These are phyloP conservation scores for Polydrusus cervinus DNA, from an alignment of 2,888 invertebrate genomes.

Conservation along the genomic window DNA sequence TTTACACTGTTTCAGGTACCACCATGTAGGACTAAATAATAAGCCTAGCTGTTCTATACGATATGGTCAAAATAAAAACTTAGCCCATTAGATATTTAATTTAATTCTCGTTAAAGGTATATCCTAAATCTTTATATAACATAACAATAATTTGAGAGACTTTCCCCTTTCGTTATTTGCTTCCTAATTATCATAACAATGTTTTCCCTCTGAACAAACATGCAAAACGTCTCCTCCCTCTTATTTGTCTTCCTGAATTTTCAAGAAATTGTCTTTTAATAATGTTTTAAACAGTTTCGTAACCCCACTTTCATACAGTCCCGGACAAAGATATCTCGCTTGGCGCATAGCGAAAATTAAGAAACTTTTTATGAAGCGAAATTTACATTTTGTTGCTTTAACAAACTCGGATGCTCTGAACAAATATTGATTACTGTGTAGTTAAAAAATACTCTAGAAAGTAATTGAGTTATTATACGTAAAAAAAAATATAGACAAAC, in stretches of 20 bases:
- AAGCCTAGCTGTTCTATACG: too few species aligned
- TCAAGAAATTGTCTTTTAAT: constrained; percentile 36
- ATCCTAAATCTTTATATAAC: not conserved
- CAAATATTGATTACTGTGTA: constrained; percentile 1
- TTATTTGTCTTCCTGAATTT: constrained; percentile 9
- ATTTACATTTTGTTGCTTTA: constrained; percentile 37
- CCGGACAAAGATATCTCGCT: constrained; percentile 34
- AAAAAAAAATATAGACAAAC: too few species aligned
- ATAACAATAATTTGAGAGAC: not conserved
- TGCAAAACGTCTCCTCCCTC: not conserved
- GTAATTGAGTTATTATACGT: too few species aligned
- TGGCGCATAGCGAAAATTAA: constrained; percentile 41
- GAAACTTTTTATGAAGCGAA: constrained; percentile 42
- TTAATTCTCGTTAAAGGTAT: not conserved
- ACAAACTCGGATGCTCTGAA: constrained; percentile 6
- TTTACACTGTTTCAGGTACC: too few species aligned
- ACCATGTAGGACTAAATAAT: too few species aligned
- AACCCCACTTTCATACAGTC: constrained; percentile 26
- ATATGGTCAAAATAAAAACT: too few species aligned
- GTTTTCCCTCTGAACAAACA: constrained; percentile 7
- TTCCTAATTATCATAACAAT: not conserved
- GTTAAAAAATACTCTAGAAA: too few species aligned
- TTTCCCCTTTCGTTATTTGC: not conserved
- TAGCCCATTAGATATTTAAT: too few species aligned
- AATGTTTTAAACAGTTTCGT: constrained; percentile 33